Evolutionary conservation across 2,888 invertebrate species (phyloP).

Genomic region (Tetranychus piercei): DNA sequence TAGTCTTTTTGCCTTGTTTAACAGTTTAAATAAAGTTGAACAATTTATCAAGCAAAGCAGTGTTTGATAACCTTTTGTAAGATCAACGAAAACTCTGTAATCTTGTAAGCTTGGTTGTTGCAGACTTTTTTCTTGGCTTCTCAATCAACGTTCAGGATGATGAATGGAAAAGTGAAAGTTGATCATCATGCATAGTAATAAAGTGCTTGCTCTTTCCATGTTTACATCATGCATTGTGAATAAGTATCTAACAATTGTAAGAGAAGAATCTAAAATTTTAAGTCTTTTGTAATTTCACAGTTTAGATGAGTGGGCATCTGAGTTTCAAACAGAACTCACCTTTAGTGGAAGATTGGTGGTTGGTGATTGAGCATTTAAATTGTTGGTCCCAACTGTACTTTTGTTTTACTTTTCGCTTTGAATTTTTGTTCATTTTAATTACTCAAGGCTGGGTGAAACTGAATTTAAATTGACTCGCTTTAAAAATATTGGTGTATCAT

Average conservation of each 20-base stretch:
- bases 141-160: too few relatives aligned
- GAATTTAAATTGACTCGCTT: conserved; percentile 9
- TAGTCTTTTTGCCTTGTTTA: neutral
- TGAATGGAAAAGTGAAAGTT: neutral
- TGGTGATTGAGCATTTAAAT: neutral
- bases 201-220: neutral
- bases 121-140: too few relatives aligned
- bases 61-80: too few relatives aligned
- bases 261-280: too few relatives aligned
- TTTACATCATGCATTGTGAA: neutral
- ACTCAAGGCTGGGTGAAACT: neutral
- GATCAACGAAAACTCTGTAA: too few relatives aligned
- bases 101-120: too few relatives aligned
- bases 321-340: too few relatives aligned
- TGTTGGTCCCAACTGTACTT: neutral
- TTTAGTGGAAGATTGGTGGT: too few relatives aligned
- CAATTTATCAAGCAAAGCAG: neutral
- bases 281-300: too few relatives aligned
- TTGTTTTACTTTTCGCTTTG: neutral
- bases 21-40: neutral
- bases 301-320: too few relatives aligned
- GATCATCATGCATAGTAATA: neutral
- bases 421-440: neutral
- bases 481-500: conserved; percentile 11
- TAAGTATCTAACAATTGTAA: too few relatives aligned